These are phyloP conservation scores for Napeogenes inachia DNA, from an alignment of 2,888 invertebrate species.

Conservation along the genomic window DNA sequence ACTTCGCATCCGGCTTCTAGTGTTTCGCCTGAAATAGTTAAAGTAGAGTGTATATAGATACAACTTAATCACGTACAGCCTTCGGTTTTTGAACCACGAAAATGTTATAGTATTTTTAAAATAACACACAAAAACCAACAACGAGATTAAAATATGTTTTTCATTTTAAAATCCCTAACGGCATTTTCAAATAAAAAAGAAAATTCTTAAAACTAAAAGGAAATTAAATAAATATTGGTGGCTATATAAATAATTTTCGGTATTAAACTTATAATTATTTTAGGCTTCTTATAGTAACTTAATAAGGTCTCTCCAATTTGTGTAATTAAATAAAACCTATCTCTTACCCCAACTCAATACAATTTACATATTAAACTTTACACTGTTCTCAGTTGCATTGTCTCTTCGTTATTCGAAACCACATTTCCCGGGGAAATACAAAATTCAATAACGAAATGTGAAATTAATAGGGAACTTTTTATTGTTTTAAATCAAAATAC, in stretches of 20 bases:
- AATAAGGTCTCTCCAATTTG: background rate
- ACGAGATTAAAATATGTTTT: too few species aligned
- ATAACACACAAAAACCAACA: background rate
- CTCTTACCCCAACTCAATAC: background rate
- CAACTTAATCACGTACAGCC: too few species aligned
- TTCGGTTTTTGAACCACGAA: background rate
- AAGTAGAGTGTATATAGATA: background rate
- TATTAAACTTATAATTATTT: too few species aligned
- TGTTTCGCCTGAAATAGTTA: background rate
- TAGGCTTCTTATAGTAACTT: background rate
- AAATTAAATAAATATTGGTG: too few species aligned
- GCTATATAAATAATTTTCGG: too few species aligned
- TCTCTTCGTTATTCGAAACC: slow-evolving; percentile 21
- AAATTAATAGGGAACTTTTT: slow-evolving; percentile 4
- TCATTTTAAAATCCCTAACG: too few species aligned
- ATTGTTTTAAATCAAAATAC: slow-evolving; percentile 2
- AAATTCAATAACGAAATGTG: slow-evolving; percentile 22
- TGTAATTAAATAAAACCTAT: slow-evolving; percentile 4
- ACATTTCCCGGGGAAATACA: slow-evolving; percentile 17
- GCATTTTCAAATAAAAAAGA: too few species aligned
- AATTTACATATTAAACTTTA: slow-evolving; percentile 25
- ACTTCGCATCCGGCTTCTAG: background rate
- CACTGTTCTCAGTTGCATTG: slow-evolving; percentile 20
- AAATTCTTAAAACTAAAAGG: too few species aligned
- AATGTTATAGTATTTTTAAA: background rate